A percentile compares a stretch with the other conserved stretches of the same genome.
Evolutionary conservation across 2,113 vertebrate species (phyloP).

Genomic region (Panthera tigris): DNA sequence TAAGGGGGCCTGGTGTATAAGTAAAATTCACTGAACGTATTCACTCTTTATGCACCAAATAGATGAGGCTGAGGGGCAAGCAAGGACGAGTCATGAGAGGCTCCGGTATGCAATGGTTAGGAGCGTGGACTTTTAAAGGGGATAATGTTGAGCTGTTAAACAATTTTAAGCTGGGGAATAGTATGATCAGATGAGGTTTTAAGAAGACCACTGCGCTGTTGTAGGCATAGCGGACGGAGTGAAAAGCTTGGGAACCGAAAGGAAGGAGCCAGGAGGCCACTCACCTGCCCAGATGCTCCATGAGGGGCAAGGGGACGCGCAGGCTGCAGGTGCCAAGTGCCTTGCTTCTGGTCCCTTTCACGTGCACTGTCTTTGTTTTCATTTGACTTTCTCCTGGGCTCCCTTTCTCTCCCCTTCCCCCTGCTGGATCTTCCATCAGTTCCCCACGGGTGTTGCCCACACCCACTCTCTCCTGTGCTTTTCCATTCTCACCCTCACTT

Average conservation of each 20-base stretch:
- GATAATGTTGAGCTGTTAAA: neutral
- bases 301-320: neutral
- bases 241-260: neutral
- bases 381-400: neutral
- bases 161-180: neutral
- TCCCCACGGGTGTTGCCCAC: neutral
- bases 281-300: neutral
- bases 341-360: neutral
- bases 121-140: neutral
- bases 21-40: neutral
- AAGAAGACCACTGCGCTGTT: neutral
- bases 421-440: neutral
- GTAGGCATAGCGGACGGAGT: neutral
- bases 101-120: neutral
- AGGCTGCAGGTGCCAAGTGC: neutral
- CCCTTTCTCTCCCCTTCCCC: neutral
- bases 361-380: neutral
- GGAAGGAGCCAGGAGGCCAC: neutral
- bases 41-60: constrained; percentile 33
- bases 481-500: neutral
- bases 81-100: neutral
- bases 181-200: neutral
- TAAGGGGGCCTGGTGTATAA: neutral
- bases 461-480: neutral
- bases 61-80: neutral